A percentile compares a stretch with the other conserved stretches of the same genome.
phyloP scores from a whole-genome alignment of 2,113 vertebrate genomes.

The Pampusana beccarii region DNA sequence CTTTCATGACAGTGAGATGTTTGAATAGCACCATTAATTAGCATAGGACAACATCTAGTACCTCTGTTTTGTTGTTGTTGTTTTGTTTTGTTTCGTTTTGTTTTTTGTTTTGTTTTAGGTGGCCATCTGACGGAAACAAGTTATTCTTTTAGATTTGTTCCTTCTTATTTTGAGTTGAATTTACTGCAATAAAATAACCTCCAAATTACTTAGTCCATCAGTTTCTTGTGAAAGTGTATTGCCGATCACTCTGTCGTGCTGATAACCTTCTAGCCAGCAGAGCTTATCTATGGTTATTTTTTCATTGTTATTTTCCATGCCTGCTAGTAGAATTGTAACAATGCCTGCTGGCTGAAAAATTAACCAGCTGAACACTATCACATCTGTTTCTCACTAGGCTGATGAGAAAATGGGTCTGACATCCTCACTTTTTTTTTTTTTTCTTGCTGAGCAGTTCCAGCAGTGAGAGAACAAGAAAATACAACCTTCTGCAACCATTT shows the following conservation, averaged over 20 bases:
- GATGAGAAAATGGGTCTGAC: constrained; percentile 16
- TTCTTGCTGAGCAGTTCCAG: not conserved
- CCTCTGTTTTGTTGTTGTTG: not conserved
- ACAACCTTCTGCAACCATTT: not conserved
- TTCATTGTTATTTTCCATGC: not conserved
- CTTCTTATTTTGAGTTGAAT: not conserved
- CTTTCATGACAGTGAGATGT: not conserved
- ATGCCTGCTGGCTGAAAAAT: constrained; percentile 37
- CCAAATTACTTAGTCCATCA: not conserved
- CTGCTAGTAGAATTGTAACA: not conserved
- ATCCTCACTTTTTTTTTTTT: not conserved
- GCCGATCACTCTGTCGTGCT: not conserved
- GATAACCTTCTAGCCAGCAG: not conserved
- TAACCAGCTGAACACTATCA: not conserved
- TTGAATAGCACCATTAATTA: not conserved
- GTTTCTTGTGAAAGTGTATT: not conserved
- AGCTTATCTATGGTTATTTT: not conserved
- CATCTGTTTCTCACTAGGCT: constrained; percentile 26
- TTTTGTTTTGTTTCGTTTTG: too few relatives aligned
- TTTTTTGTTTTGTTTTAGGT: too few relatives aligned
- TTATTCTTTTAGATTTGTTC: not conserved
- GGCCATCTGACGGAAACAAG: not conserved
- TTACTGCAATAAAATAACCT: not conserved
- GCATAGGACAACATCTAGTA: not conserved
- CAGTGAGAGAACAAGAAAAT: not conserved